Evolutionary conservation across 2,888 invertebrate species (phyloP), one percentile per base, ranked within the genome.

Genomic region (Apamea epomidion): DNA sequence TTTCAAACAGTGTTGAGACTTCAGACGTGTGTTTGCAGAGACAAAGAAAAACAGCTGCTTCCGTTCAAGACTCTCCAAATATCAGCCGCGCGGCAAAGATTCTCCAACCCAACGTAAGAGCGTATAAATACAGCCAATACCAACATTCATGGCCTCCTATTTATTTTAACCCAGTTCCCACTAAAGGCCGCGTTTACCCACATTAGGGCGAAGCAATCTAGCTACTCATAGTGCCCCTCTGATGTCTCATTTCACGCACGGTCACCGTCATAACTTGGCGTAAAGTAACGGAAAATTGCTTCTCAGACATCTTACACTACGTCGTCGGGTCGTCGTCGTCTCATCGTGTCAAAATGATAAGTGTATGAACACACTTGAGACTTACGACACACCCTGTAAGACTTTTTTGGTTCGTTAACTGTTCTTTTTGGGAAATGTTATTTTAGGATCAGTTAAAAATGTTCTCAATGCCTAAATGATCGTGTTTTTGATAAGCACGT

Each of bases 231-330:
- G 75, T 83, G 78, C 85, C 81, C 79, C 76, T 76, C 79, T 78
- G 86, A 90, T 86, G 90, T 88, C 86, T 89, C 90, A 89, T 91
- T 91, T 90, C 86, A 90, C 86, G 88, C 85, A 73, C 88, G 89
- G 87, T 89, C 91, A 86, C 85, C 85, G 87, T 84, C 84, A 87
- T 91, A 91, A 90, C 90, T 87, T 80, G 81, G 86, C 87, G 88
- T 90, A 89, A 89, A 90, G 83, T 91, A 90, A 91, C 90, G 89
- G 91, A 90, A 89, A 90, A 90, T 90, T 85, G 86, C 88, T 88
- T 90, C 87, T 84, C 88, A 88, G 85, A 82, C 88, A 84, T 89
- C 81, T 85, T 88, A 88, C 84, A 82, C 85, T 79, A 65, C 73
- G 45, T 74, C 79, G 82, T 76, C 74, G 67, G 78, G 80, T 84